phyloP scores from a whole-genome alignment of 2,797 vertebrate species.

The Cynopterus sphinx region DNA sequence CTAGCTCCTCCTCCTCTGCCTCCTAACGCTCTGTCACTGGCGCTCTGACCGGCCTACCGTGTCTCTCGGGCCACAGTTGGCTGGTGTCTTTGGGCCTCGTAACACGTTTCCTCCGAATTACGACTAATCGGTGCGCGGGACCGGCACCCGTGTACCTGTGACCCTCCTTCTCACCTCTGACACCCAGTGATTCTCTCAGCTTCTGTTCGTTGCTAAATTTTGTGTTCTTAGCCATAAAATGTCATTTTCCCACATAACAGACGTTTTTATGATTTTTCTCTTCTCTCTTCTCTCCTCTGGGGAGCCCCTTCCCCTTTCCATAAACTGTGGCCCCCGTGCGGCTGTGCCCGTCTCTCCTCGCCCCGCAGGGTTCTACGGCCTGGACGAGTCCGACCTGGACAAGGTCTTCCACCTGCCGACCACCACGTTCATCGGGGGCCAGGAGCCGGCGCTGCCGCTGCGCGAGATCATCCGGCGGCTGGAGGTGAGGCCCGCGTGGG shows the following conservation, averaged over 20 bases:
- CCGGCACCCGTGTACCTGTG: background rate
- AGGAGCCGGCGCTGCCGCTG: conserved; percentile 90
- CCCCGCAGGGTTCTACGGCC: conserved; percentile 91
- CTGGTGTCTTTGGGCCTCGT: conserved; percentile 38
- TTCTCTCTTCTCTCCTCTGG: conserved; percentile 67
- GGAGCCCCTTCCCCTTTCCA: conserved; percentile 49
- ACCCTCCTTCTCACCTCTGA: background rate
- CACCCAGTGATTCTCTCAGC: conserved; percentile 45
- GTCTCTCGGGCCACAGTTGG: background rate
- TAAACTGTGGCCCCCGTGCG: conserved; percentile 52
- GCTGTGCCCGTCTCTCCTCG: conserved; percentile 44
- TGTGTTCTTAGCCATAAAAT: conserved; percentile 66
- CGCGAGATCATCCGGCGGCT: conserved; percentile 94
- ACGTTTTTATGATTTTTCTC: conserved; percentile 68
- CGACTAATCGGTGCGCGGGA: background rate
- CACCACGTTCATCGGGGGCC: conserved; percentile 96
- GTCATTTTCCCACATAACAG: conserved; percentile 40
- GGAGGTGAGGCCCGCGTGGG: conserved; percentile 87
- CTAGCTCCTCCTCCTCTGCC: conserved; percentile 40
- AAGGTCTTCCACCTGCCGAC: conserved; percentile 95
- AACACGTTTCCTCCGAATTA: conserved; percentile 38
- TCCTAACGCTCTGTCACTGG: conserved; percentile 31
- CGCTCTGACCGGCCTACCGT: conserved; percentile 32
- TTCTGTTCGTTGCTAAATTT: conserved; percentile 49
- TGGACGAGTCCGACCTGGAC: conserved; percentile 93